Evolutionary conservation across 2,888 invertebrate species (phyloP), one percentile per base, ranked within the genome.

Genomic region (Cabera pusaria): DNA sequence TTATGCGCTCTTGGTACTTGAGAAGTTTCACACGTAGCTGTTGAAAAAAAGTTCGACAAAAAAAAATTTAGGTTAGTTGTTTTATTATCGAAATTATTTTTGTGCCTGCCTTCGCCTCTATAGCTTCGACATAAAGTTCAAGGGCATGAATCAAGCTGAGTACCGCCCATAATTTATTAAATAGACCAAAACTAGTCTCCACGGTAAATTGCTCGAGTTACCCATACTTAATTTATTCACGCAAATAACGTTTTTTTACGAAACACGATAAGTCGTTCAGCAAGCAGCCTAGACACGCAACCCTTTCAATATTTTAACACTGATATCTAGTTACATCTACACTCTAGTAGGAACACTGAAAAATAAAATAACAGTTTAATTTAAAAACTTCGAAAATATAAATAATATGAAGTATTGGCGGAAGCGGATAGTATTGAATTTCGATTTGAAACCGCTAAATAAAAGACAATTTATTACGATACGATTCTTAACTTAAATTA

Each of bases 1-100:
- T 53, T 53, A 59, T 74, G 69, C 49, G 28, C 39, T 45, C 67
- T 71, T 69, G 64, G 69, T 75, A 62, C 54, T 23, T 35, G 18
- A 29, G 11, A 40, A 25, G 38, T 25, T 38, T 24, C 14, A 35
- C 27, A 18, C 25, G 18, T n/a, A n/a, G n/a, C n/a, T n/a, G n/a
- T n/a, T n/a, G n/a, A n/a, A n/a, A n/a, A n/a, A n/a, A n/a, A n/a
- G n/a, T 19, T 24, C 18, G 6, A 33, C 12, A 1, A 19, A 17
- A 11, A 24, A 33, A 33, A 32, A 33, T 21, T 6, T 21, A 33
- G 16, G 19, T 33, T 8, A 10, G 17, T 32, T 21, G 7, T 6
- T 6, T 10, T 10, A 22, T 20, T 7, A 20, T 20, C 6, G 18
- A 7, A 12, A 24, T 4, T 33, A 24, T 24, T 14, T 14, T 14